Evolutionary conservation across 2,888 invertebrate species (phyloP).

Genomic region (Callinectes sapidus): DNA sequence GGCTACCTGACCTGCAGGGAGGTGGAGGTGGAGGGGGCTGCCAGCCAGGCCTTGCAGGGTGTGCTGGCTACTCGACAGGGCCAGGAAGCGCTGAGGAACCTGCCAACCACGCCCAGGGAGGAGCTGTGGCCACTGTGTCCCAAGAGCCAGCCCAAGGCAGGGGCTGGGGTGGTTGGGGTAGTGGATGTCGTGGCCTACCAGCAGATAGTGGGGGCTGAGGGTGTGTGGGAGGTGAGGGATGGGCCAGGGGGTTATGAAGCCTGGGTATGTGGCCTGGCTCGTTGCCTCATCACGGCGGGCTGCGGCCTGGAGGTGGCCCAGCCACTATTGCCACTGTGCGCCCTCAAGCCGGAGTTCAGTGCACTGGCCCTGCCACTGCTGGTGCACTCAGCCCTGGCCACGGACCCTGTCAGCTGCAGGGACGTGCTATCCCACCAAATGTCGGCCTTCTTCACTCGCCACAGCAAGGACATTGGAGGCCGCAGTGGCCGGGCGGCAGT

Average conservation of each 20-base stretch:
- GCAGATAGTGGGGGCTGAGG: background rate
- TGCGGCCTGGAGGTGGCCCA: slow-evolving; percentile 55
- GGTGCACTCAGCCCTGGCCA: slow-evolving; percentile 44
- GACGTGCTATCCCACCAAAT: slow-evolving; percentile 50
- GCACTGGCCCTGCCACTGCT: slow-evolving; percentile 47
- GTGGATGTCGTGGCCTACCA: slow-evolving; percentile 5
- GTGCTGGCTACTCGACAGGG: slow-evolving; percentile 49
- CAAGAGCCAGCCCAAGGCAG: background rate
- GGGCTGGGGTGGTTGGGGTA: background rate
- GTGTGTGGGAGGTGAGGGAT: slow-evolving; percentile 41
- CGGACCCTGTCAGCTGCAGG: slow-evolving; percentile 43
- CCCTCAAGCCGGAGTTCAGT: slow-evolving; percentile 53
- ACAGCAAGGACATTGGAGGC: background rate
- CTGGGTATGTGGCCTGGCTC: slow-evolving; percentile 55
- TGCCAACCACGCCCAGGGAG: background rate
- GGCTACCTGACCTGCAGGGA: slow-evolving; percentile 46
- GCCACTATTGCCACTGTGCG: slow-evolving; percentile 55
- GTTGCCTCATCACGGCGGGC: slow-evolving; percentile 53
- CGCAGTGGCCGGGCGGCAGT: background rate
- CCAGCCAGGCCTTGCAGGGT: slow-evolving; percentile 28
- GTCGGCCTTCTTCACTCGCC: slow-evolving; percentile 48
- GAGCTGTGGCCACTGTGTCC: background rate
- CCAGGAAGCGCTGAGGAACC: background rate
- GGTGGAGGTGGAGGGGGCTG: slow-evolving; percentile 41
- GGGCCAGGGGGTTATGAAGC: slow-evolving; percentile 11